Evolutionary conservation across 1,140 invertebrate genomes (phyloP).

Genomic region (Drosophila arizonae): DNA sequence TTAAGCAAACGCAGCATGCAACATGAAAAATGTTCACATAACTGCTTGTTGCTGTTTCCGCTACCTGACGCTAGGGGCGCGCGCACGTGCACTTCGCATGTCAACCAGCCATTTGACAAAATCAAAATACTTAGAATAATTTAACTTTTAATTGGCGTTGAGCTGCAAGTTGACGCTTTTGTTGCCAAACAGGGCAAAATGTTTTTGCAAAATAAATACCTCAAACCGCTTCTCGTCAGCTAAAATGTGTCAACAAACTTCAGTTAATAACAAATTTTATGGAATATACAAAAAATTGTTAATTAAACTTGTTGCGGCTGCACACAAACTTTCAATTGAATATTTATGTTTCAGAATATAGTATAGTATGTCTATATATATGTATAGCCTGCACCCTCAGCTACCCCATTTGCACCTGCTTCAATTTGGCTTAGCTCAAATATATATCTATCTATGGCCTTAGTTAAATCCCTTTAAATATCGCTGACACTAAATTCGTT

Average conservation of each 20-base stretch:
- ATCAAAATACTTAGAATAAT: constrained; percentile 73
- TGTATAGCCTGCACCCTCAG: neutral
- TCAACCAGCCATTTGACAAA: constrained; percentile 63
- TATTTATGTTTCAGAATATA: constrained; percentile 1
- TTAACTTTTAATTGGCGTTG: constrained; percentile 74
- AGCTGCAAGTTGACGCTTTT: constrained; percentile 60
- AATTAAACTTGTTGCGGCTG: constrained; percentile 23
- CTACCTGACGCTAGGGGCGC: constrained; percentile 5
- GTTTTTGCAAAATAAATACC: constrained; percentile 5
- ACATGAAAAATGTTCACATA: constrained; percentile 3
- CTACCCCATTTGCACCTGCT: constrained; percentile 8
- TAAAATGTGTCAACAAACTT: constrained; percentile 43
- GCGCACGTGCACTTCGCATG: constrained; percentile 48
- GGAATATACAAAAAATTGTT: constrained; percentile 25
- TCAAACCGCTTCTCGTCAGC: neutral
- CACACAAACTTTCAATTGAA: constrained; percentile 14
- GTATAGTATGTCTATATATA: too few relatives aligned
- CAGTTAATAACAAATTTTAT: constrained; percentile 16
- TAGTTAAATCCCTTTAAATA: constrained; percentile 48
- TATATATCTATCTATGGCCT: constrained; percentile 2
- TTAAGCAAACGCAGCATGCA: constrained; percentile 32
- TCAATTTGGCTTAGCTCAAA: constrained; percentile 10
- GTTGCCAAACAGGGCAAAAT: constrained; percentile 48
- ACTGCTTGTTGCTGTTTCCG: constrained; percentile 18
- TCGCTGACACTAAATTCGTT: constrained; percentile 65